Base-by-base conservation (phyloP, 1,140 invertebrate genomes). In the Calephelis virginiensis region DNA sequence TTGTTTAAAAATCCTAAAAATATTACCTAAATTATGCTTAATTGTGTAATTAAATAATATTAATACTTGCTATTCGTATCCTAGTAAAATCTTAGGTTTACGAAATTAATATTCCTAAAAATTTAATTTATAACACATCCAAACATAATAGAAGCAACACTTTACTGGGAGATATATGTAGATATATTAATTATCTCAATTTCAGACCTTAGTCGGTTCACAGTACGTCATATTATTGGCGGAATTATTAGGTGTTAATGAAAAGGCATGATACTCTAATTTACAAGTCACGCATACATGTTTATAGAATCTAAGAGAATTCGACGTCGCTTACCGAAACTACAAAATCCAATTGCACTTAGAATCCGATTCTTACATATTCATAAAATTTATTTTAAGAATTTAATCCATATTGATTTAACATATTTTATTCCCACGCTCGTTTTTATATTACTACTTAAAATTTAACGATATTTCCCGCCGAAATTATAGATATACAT, bases 391-490 rank as follows among this genome's bases (percentile, higher is more conserved):
- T 37, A 11, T 38, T 38, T 60, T 8, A 38, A 38, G 11, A 60
- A 5, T 38, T 60, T 9, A 59, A 28, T 17, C 10, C 14, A n/a
- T 8, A 9, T 45, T 61, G 10, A 13, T 43, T 17, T 17, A 28
- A 28, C 28, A 28, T 45, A 62, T 62, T 47, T n/a, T 14, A 45
- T 43, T 8, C 40, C 40, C 3, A 9, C 40, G 8, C 61, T 45
- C 40, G 9, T 17, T 12, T 13, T 12, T 17, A 64, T 40, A 17
- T 17, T 64, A 50, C 1, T 13, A 53, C 50, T 13, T 66, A 61
- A 37, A 61, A 72, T 64, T 64, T 7, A 45, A 40, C 28, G 71
- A 69, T 69, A 77, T 86, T 89, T 90, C 85, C 85, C 87, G 85
- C 85, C 85, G 81, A 88, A 85, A 83, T 81, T 73, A 72, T 72